Conservation (phyloP, 2,113 vertebrate species). For the Elachura formosa region DNA sequence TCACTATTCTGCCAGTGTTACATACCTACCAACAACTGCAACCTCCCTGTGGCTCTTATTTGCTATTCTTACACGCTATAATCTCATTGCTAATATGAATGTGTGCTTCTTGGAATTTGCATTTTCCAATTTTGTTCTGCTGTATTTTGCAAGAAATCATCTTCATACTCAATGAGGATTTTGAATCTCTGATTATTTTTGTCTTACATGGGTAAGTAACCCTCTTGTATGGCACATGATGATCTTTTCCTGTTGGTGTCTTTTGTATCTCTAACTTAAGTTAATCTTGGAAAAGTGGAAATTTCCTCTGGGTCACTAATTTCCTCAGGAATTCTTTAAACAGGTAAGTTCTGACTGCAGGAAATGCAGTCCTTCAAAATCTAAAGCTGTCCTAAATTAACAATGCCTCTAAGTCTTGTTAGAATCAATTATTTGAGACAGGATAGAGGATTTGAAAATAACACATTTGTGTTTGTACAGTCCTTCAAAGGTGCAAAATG, state of each 20-base stretch:
- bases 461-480: background rate
- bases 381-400: background rate
- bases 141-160: background rate
- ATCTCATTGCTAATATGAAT: background rate
- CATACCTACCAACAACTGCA: background rate
- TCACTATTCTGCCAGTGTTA: background rate
- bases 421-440: background rate
- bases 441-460: background rate
- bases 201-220: background rate
- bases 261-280: background rate
- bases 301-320: background rate
- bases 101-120: background rate
- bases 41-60: background rate
- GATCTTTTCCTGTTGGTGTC: background rate
- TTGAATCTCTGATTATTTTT: background rate
- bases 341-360: background rate
- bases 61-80: accelerated
- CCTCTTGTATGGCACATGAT: background rate
- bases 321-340: background rate
- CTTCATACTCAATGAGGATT: background rate
- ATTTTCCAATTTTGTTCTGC: background rate
- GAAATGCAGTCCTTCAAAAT: background rate
- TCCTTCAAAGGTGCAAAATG: background rate
- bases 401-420: background rate
- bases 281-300: background rate